These are phyloP conservation scores for Hirtodrosophila alboralis DNA, from an alignment of 2,888 invertebrate genomes.

Conservation along the genomic window DNA sequence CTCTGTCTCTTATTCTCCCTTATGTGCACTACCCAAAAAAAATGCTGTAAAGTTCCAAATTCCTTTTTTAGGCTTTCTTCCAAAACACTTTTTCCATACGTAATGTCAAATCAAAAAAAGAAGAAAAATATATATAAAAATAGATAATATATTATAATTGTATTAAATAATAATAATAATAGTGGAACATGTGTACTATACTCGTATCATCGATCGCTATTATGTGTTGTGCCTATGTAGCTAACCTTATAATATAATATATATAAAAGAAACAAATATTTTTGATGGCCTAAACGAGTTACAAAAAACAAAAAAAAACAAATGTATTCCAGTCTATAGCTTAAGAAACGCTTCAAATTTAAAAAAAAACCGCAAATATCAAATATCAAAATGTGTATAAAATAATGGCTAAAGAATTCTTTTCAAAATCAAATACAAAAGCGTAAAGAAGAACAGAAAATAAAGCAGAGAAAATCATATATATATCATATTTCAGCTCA, in stretches of 20 bases:
- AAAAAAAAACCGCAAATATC: conserved; percentile 11
- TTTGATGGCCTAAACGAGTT: conserved; percentile 51
- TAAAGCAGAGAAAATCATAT: conserved; percentile 4
- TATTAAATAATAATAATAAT: no score
- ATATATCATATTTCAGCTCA: conserved; percentile 40
- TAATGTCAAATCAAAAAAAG: conserved; percentile 34
- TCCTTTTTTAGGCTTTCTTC: conserved; percentile 4
- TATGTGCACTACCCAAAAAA: conserved; percentile 24
- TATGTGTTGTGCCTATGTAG: conserved; percentile 59
- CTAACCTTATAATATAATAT: conserved; percentile 22
- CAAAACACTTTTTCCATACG: conserved; percentile 19
- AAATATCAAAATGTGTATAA: conserved; percentile 8
- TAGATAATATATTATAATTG: conserved; percentile 5
- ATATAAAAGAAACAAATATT: conserved; percentile 35
- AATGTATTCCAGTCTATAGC: conserved; percentile 22
- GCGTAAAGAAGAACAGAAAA: conserved; percentile 10
- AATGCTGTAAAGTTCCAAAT: conserved; percentile 17
- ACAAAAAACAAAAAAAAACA: no score
- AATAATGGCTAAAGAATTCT: conserved; percentile 9
- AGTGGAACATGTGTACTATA: conserved; percentile 44
- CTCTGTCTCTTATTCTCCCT: background rate
- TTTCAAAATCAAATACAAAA: background rate
- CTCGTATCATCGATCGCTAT: conserved; percentile 47
- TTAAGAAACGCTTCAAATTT: conserved; percentile 25
- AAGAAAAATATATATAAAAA: background rate